Evolutionary conservation across 2,888 invertebrate genomes (phyloP).

Genomic region (Caradrina clavipalpis): DNA sequence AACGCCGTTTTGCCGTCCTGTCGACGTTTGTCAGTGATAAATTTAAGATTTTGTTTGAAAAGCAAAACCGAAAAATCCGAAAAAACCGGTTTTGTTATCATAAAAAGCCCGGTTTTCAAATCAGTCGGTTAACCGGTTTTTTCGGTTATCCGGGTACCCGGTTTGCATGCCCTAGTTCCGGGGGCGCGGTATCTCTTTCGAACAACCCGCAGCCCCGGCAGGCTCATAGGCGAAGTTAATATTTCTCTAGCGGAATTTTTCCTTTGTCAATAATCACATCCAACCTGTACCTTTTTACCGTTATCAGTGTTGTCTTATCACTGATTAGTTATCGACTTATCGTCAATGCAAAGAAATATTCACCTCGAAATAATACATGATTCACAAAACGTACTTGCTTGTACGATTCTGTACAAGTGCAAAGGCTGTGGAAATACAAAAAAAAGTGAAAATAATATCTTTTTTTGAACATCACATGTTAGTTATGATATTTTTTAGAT

Average conservation of each 20-base stretch:
- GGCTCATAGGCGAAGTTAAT: neutral
- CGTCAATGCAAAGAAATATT: slow-evolving; percentile 82
- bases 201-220: too few relatives aligned
- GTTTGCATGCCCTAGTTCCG: too few relatives aligned
- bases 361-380: slow-evolving; percentile 74
- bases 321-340: slow-evolving; percentile 89
- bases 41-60: too few relatives aligned
- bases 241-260: slow-evolving; percentile 22
- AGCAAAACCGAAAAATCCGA: too few relatives aligned
- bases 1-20: too few relatives aligned
- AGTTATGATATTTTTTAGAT: slow-evolving; percentile 42
- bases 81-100: too few relatives aligned
- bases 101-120: too few relatives aligned
- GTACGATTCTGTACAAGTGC: slow-evolving; percentile 13
- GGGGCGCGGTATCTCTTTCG: too few relatives aligned
- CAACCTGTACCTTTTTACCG: slow-evolving; percentile 74
- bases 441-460: slow-evolving; percentile 8
- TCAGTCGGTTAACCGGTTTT: too few relatives aligned
- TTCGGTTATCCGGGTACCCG: too few relatives aligned
- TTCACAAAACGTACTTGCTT: slow-evolving; percentile 50
- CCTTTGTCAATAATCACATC: slow-evolving; percentile 32
- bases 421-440: neutral
- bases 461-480: slow-evolving; percentile 49
- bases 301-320: slow-evolving; percentile 85
- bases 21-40: too few relatives aligned